phyloP scores from a whole-genome alignment of 2,113 vertebrate genomes.

The Pachyramphus minor region DNA sequence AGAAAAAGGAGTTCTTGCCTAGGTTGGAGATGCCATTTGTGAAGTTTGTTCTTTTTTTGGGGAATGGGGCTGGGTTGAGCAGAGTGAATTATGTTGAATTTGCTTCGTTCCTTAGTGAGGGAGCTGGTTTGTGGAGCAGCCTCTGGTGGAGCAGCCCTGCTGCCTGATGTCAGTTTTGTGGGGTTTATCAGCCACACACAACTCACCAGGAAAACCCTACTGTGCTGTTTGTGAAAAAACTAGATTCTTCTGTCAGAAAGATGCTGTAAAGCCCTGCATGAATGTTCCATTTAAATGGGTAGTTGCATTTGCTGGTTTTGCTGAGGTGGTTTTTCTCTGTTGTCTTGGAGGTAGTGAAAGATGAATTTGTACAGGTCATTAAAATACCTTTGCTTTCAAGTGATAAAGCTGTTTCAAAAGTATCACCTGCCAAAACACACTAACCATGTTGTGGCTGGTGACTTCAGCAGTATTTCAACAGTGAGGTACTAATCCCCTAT shows the following conservation, averaged over 20 bases:
- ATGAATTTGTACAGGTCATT: neutral
- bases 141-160: neutral
- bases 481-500: neutral
- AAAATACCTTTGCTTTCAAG: neutral
- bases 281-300: neutral
- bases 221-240: neutral
- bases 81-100: too few species aligned
- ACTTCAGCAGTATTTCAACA: neutral
- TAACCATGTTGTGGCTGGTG: neutral
- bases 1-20: too few species aligned
- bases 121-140: too few species aligned
- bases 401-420: neutral
- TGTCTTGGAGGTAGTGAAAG: neutral
- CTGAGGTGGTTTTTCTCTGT: neutral
- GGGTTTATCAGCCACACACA: neutral
- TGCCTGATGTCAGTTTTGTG: neutral
- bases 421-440: neutral
- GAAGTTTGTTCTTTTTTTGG: too few species aligned
- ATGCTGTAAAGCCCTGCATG: neutral
- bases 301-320: neutral
- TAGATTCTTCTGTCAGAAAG: neutral
- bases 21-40: too few species aligned
- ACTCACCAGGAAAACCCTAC: neutral
- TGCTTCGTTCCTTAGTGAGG: too few species aligned
- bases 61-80: too few species aligned